phyloP scores from a whole-genome alignment of 2,888 invertebrate genomes.

The Eupithecia exiguata region DNA sequence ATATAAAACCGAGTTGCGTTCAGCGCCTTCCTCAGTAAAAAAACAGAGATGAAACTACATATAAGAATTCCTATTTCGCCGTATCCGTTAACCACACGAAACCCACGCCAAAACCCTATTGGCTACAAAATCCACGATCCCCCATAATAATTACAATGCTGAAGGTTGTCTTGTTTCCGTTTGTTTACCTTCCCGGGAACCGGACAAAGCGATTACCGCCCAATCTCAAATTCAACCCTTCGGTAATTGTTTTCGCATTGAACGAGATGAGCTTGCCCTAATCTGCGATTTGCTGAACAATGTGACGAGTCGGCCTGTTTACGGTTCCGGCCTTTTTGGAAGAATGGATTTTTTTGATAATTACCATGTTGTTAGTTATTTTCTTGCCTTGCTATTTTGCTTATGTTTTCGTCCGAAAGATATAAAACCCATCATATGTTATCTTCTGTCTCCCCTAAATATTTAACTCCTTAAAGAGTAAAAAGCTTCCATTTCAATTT shows the following conservation, averaged over 20 bases:
- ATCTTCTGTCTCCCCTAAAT: no score
- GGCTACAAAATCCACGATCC: constrained; percentile 19
- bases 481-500: no score
- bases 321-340: constrained; percentile 1
- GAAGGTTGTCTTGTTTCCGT: constrained; percentile 13
- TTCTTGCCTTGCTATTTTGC: not conserved
- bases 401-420: not conserved
- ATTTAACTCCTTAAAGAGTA: no score
- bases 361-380: not conserved
- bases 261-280: constrained; percentile 28
- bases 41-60: not conserved
- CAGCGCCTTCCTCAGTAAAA: not conserved
- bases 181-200: constrained; percentile 22
- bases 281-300: constrained; percentile 33
- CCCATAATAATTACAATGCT: constrained; percentile 30
- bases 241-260: constrained; percentile 37
- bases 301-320: constrained; percentile 16
- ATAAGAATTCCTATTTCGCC: not conserved
- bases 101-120: constrained; percentile 14
- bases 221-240: constrained; percentile 34
- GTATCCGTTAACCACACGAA: constrained; percentile 16
- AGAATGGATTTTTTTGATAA: not conserved
- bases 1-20: no score
- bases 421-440: no score
- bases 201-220: constrained; percentile 32